These are phyloP conservation scores for Caenorhabditis sp. DNA, from an alignment of 2,888 invertebrate genomes.

Conservation along the genomic window DNA sequence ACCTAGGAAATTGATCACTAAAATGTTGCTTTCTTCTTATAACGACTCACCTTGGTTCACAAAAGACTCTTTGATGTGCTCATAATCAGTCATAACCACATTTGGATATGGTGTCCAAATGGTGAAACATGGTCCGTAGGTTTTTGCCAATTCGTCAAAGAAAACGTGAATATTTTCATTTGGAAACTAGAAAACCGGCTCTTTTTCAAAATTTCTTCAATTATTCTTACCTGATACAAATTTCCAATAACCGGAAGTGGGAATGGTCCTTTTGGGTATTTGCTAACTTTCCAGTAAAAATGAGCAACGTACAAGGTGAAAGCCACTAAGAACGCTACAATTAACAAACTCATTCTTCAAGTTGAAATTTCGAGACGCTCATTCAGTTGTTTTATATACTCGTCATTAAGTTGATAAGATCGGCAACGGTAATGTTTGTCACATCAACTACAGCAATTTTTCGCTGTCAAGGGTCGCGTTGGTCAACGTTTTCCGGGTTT, in stretches of 20 bases:
- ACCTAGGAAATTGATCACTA: slow-evolving; percentile 10
- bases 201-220: not conserved
- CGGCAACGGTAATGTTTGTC: slow-evolving; percentile 7
- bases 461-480: slow-evolving; percentile 5
- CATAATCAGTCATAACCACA: slow-evolving; percentile 67
- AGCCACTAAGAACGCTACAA: slow-evolving; percentile 22
- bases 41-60: slow-evolving; percentile 60
- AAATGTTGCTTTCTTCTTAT: too few species aligned
- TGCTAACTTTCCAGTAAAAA: slow-evolving; percentile 63
- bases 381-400: slow-evolving; percentile 22
- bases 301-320: slow-evolving; percentile 32
- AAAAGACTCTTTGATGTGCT: slow-evolving; percentile 58
- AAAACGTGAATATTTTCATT: slow-evolving; percentile 35
- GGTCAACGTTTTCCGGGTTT: slow-evolving; percentile 24
- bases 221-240: slow-evolving; percentile 29
- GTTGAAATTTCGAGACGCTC: not conserved
- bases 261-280: slow-evolving; percentile 64
- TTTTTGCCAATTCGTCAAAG: slow-evolving; percentile 60
- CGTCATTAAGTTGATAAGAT: not conserved
- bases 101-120: slow-evolving; percentile 68
- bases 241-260: slow-evolving; percentile 64
- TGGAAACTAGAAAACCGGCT: slow-evolving; percentile 52
- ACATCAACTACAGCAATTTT: slow-evolving; percentile 28
- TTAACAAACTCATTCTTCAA: slow-evolving; percentile 22
- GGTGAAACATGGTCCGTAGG: slow-evolving; percentile 73